Evolutionary conservation across 2,797 vertebrate species (phyloP), one percentile per base, ranked within the genome.

Genomic region (Mallotus villosus): DNA sequence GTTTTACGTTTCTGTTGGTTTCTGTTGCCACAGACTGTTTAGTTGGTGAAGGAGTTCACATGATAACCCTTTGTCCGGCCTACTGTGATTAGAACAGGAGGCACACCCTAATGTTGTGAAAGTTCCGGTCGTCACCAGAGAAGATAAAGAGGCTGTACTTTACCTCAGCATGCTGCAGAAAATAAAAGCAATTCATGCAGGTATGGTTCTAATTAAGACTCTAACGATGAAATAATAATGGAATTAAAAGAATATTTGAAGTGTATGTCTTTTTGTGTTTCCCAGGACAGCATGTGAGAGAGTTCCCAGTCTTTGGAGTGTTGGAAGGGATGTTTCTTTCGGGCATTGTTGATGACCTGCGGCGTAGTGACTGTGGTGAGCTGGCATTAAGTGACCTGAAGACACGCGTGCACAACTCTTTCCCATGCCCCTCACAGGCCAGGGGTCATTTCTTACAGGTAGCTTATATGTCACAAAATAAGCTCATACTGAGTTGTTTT

Each of bases 281-380:
- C 64, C 11, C 61, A 92, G 91, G 89, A 66, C 81, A 86, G 21
- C 9, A 62, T 22, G 84, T 93, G 55, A 82, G 90, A 60, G 93
- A 94, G 76, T 90, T 93, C 63, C 92, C 91, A 1, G 89, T 93
- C 49, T 93, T 93, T 66, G 91, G 91, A 34, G 81, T 92, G 68
- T 73, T 91, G 24, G 89, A 93, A 55, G 91, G 86, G 29, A 68
- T 93, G 53, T 87, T 89, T 60, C n/a, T 93, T 61, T 85, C 81
- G 51, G 92, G 91, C 4, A 76, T 92, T 51, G 89, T 93, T 29
- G 92, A 94, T 81, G 91, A 93, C 71, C 75, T 94, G 55, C 75
- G 77, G 69, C 92, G 90, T 73, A 91, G 83, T 67, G 74, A 86
- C 25, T 90, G 84, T 57, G 92, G 92, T 25, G 87, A 93, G 41